These are phyloP conservation scores for Tiphia femorata DNA, from an alignment of 2,888 invertebrate genomes.

Conservation along the genomic window DNA sequence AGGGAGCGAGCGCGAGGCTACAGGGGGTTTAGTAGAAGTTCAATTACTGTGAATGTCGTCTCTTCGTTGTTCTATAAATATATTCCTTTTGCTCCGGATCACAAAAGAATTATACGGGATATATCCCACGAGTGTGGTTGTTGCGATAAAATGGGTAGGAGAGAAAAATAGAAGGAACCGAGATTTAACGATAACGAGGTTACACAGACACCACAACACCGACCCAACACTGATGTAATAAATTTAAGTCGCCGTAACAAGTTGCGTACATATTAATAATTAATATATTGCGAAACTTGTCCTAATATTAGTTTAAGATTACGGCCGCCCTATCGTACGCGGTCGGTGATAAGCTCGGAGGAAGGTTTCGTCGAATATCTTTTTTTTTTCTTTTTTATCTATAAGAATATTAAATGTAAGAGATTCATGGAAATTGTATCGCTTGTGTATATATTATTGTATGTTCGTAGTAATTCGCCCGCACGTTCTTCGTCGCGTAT, in stretches of 20 bases:
- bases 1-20: not conserved
- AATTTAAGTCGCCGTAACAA: slow-evolving; percentile 41
- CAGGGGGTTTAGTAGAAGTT: not conserved
- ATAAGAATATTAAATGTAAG: no score
- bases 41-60: not conserved
- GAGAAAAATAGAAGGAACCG: not conserved
- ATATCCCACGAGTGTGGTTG: no score
- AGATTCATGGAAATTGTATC: no score
- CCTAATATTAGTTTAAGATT: slow-evolving; percentile 36
- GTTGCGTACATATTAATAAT: slow-evolving; percentile 41
- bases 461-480: no score
- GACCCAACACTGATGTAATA: slow-evolving; percentile 40
- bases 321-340: slow-evolving; percentile 4
- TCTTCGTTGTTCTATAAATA: not conserved
- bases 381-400: not conserved
- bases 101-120: not conserved
- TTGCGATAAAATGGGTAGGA: not conserved
- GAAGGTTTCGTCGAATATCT: slow-evolving; percentile 9
- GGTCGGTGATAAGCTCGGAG: slow-evolving; percentile 7
- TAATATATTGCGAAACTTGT: slow-evolving; percentile 52
- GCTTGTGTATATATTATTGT: no score
- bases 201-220: no score
- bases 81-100: slow-evolving; percentile 3
- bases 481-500: no score
- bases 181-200: no score